Percentiles rank a stretch among this genome's conserved stretches.
These are phyloP conservation scores for Halisarca cf. caerulea DNA, from an alignment of 37 sponge, comb jelly and placozoan species.

Conservation along the genomic window DNA sequence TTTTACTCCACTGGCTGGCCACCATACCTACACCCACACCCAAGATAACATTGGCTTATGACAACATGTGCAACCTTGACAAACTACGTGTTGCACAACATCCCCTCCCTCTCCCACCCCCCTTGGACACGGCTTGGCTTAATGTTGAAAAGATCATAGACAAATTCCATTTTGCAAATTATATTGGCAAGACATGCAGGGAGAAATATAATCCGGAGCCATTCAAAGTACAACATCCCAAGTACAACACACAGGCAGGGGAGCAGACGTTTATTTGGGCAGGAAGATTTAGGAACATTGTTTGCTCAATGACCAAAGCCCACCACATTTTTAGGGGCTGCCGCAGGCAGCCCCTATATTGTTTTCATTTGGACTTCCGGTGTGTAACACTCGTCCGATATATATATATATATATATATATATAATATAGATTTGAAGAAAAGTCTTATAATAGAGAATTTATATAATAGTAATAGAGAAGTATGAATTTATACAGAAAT, in stretches of 20 bases:
- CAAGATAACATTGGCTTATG: constrained; percentile 31
- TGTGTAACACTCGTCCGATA: too few species aligned
- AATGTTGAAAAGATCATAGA: constrained; percentile 29
- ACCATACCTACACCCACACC: background rate
- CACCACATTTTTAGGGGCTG: constrained; percentile 39
- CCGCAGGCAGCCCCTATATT: too few species aligned
- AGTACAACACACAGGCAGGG: constrained; percentile 13
- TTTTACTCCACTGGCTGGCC: constrained; percentile 29
- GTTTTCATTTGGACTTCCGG: too few species aligned
- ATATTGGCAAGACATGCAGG: constrained; percentile 2
- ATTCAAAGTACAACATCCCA: constrained; percentile 4
- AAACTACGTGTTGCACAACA: constrained; percentile 3
- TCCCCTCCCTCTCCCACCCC: constrained; percentile 31
- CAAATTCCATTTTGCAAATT: constrained; percentile 24
- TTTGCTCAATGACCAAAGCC: constrained; percentile 33
- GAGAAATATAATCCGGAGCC: background rate
- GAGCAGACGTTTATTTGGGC: constrained; percentile 62
- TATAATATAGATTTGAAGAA: too few species aligned
- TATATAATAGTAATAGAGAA: too few species aligned
- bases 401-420: too few species aligned
- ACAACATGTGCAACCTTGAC: constrained; percentile 57
- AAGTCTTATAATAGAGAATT: too few species aligned
- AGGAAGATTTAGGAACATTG: constrained; percentile 26
- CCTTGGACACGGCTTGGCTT: background rate
- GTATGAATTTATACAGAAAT: too few species aligned